phyloP scores from a whole-genome alignment of 1,140 invertebrate species.

The Zaprionus capensis region DNA sequence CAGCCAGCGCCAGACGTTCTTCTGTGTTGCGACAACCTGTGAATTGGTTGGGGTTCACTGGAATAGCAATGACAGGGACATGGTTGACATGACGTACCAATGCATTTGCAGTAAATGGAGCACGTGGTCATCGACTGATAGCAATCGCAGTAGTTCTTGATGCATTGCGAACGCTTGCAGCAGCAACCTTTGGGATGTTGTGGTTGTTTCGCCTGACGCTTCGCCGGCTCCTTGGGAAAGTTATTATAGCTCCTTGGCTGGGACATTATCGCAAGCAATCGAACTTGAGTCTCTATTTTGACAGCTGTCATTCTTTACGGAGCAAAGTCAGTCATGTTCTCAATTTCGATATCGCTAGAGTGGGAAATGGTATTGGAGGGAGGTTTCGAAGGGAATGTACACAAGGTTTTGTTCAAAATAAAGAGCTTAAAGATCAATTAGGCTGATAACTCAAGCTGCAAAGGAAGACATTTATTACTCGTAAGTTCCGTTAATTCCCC shows the following conservation, averaged over 20 bases:
- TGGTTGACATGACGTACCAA: slow-evolving; percentile 38
- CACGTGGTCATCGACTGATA: slow-evolving; percentile 71
- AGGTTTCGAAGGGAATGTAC: too few species aligned
- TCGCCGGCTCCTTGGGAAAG: slow-evolving; percentile 12
- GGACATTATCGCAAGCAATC: slow-evolving; percentile 12
- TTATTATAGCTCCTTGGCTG: slow-evolving; percentile 4
- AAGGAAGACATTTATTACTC: not conserved
- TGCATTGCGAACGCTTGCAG: slow-evolving; percentile 71
- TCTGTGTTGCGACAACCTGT: slow-evolving; percentile 67
- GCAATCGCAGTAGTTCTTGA: slow-evolving; percentile 75
- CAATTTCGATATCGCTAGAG: not conserved
- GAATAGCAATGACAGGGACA: rapidly evolving
- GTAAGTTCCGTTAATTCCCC: not conserved
- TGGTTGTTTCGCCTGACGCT: slow-evolving; percentile 18
- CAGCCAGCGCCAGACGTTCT: slow-evolving; percentile 24
- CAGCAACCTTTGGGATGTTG: slow-evolving; percentile 54
- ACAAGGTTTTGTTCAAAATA: not conserved
- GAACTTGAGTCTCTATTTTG: not conserved
- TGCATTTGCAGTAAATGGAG: slow-evolving; percentile 55
- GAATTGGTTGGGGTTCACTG: not conserved
- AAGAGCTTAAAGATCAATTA: not conserved
- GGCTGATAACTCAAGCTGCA: not conserved
- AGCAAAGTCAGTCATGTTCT: not conserved
- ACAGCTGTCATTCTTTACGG: slow-evolving; percentile 11
- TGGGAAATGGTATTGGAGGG: not conserved